Evolutionary conservation across 2,797 vertebrate genomes (phyloP).

Genomic region (Mormyrops boulengeri): DNA sequence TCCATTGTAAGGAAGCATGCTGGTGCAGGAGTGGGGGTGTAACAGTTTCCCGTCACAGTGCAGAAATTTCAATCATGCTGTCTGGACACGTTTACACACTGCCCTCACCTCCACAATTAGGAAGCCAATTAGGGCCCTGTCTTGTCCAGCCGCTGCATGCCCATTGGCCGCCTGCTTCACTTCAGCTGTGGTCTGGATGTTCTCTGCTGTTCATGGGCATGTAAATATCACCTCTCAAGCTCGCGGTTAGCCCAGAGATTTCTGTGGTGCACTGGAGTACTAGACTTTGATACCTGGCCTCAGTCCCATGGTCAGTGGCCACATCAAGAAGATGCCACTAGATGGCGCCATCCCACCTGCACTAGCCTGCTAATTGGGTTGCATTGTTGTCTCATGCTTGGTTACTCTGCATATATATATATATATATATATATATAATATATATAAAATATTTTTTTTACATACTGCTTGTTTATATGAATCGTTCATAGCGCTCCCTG

Average conservation of each 20-base stretch:
- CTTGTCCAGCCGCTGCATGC: neutral
- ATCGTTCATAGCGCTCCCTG: neutral
- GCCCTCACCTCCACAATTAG: neutral
- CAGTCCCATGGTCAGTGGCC: neutral
- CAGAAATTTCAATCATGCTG: neutral
- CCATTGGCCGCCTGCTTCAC: neutral
- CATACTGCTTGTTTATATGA: neutral
- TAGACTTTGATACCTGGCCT: neutral
- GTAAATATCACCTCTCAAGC: neutral
- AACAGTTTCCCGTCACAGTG: neutral
- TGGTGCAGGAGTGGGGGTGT: neutral
- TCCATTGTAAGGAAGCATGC: neutral
- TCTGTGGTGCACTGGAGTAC: neutral
- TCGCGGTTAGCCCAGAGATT: neutral
- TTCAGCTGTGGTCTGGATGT: neutral
- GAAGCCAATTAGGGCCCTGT: neutral
- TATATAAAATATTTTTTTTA: no score
- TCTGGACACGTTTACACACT: neutral
- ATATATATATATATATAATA: no score
- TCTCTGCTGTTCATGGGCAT: neutral
- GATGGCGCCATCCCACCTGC: neutral
- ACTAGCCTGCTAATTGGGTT: neutral
- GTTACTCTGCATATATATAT: neutral
- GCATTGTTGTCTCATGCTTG: neutral
- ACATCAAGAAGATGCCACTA: neutral